Percentiles rank a stretch among this genome's conserved stretches.
Conservation (phyloP, 2,113 vertebrate genomes). For the Notiomystis cincta region DNA sequence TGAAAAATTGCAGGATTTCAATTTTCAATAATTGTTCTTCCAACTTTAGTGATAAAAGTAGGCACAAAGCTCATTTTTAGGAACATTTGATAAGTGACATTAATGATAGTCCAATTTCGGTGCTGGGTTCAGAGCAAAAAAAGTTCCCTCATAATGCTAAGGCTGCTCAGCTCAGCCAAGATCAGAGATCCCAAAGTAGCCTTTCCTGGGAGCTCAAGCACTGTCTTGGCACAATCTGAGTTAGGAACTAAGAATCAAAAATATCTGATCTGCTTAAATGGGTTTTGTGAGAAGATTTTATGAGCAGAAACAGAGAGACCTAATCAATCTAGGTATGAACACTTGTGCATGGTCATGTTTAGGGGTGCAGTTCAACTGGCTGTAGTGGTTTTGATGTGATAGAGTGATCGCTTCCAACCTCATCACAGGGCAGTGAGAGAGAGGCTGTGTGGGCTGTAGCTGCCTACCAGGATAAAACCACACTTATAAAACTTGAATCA, state of each 20-base stretch:
- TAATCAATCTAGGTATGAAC: neutral
- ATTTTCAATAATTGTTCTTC: neutral
- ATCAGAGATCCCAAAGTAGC: neutral
- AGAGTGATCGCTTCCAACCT: neutral
- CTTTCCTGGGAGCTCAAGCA: neutral
- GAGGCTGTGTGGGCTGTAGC: rapidly evolving
- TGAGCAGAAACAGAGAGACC: neutral
- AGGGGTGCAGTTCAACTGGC: neutral
- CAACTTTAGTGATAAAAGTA: neutral
- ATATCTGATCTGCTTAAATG: neutral
- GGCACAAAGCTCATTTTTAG: neutral
- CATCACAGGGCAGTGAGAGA: neutral
- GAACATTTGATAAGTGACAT: neutral
- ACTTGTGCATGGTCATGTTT: neutral
- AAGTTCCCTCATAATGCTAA: neutral
- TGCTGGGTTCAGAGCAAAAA: neutral
- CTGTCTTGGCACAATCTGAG: neutral
- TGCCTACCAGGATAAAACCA: neutral
- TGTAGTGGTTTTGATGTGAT: neutral
- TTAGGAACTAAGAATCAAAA: neutral
- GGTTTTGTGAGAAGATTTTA: neutral
- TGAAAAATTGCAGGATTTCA: neutral
- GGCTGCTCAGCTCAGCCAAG: neutral
- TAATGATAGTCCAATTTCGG: neutral
- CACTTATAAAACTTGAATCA: neutral